Conservation (phyloP, 2,113 vertebrate genomes). For the Ailurus styani region DNA sequence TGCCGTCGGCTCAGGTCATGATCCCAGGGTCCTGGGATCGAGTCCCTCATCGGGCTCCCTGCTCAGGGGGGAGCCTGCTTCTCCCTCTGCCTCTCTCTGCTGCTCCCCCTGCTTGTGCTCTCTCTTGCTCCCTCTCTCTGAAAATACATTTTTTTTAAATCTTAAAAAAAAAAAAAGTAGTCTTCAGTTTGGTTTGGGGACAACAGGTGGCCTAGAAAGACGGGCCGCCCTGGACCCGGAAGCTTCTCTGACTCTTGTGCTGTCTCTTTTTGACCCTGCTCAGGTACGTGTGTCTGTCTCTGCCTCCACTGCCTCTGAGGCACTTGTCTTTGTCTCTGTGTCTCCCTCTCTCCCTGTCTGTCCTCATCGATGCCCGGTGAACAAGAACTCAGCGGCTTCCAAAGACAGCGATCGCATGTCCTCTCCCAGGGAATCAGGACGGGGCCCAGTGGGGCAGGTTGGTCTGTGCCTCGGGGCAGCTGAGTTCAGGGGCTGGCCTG, state of each 20-base stretch:
- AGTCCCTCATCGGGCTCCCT: too few relatives aligned
- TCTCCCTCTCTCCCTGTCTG: neutral
- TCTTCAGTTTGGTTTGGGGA: neutral
- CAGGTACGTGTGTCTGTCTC: too few relatives aligned
- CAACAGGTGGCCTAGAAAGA: neutral
- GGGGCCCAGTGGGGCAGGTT: fast-evolving
- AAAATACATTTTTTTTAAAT: too few relatives aligned
- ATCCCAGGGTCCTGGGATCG: neutral
- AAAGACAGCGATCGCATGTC: neutral
- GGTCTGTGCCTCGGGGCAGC: fast-evolving
- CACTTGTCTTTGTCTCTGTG: neutral
- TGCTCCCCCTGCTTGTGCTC: too few relatives aligned
- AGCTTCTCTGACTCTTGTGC: neutral
- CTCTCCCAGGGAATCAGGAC: neutral
- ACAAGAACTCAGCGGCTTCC: neutral
- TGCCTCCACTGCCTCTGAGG: neutral
- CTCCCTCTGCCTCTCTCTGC: too few relatives aligned
- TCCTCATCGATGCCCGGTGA: neutral
- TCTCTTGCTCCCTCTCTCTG: too few relatives aligned
- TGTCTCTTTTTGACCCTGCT: neutral
- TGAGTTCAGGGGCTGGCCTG: neutral
- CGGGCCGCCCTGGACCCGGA: neutral
- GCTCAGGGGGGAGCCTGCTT: too few relatives aligned
- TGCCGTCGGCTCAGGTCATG: neutral
- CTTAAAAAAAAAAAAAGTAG: neutral